A percentile compares a stretch with the other conserved stretches of the same genome.
phyloP scores from a whole-genome alignment of 2,113 vertebrate genomes.

The Pelvicachromis taeniatus region DNA sequence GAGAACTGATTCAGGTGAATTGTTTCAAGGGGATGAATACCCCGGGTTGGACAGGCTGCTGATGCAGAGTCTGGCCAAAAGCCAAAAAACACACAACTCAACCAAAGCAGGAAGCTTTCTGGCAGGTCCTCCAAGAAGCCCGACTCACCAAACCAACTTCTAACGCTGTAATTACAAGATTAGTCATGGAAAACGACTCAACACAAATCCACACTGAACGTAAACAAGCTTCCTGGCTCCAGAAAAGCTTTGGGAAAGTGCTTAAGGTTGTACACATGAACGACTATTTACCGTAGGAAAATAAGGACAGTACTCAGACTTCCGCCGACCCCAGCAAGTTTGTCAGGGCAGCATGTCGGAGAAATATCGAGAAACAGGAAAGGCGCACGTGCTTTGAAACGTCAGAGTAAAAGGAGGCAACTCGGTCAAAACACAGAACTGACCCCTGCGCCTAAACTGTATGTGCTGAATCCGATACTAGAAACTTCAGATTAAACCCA shows the following conservation, averaged over 20 bases:
- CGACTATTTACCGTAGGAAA: background rate
- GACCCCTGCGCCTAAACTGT: background rate
- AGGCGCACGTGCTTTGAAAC: conserved; percentile 9
- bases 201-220: background rate
- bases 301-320: background rate
- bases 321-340: background rate
- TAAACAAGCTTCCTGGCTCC: background rate
- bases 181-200: background rate
- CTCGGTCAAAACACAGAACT: background rate
- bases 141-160: background rate
- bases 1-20: conserved; percentile 23
- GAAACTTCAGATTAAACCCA: background rate
- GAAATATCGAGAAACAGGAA: conserved; percentile 43
- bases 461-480: background rate
- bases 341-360: background rate
- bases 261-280: background rate
- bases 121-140: conserved; percentile 18
- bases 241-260: background rate
- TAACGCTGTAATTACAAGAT: background rate
- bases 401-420: background rate
- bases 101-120: conserved; percentile 64
- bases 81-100: conserved; percentile 43
- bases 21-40: background rate
- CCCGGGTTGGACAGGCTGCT: background rate
- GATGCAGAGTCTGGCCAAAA: background rate